Evolutionary conservation across 35 echinoderm and acorn worm species (phyloP).

Genomic region (Ptychodera flava): DNA sequence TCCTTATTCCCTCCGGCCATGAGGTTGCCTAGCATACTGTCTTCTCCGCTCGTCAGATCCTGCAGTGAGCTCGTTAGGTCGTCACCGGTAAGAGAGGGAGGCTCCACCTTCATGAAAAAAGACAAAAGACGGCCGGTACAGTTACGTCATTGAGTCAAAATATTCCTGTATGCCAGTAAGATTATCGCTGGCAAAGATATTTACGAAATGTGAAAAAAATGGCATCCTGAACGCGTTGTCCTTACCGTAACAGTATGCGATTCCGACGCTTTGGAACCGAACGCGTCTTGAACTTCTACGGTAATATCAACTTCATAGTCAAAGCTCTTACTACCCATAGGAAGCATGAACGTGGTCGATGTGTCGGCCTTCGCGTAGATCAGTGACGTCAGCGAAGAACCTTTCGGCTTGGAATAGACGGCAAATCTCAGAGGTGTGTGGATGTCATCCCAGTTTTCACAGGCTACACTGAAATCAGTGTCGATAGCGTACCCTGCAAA

Average conservation of each 20-base stretch:
- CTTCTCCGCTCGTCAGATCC: too few relatives aligned
- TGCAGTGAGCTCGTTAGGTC: too few relatives aligned
- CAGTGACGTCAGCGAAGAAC: neutral
- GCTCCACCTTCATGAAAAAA: too few relatives aligned
- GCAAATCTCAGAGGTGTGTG: neutral
- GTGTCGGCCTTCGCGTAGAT: neutral
- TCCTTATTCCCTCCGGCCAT: too few relatives aligned
- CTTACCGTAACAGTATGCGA: neutral
- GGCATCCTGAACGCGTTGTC: neutral
- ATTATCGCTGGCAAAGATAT: too few relatives aligned
- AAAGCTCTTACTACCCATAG: neutral
- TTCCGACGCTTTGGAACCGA: neutral
- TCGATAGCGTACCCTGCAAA: neutral
- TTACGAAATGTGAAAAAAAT: too few relatives aligned
- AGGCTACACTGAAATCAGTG: neutral
- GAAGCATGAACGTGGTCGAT: neutral
- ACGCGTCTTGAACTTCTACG: neutral
- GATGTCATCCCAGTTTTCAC: neutral
- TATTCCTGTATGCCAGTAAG: too few relatives aligned
- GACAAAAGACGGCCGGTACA: too few relatives aligned
- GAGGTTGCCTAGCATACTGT: too few relatives aligned
- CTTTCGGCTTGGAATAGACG: neutral
- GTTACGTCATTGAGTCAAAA: too few relatives aligned
- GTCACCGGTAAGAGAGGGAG: too few relatives aligned
- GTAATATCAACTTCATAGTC: neutral